Evolutionary conservation across 2,113 vertebrate species (phyloP).

Genomic region (Atherinomorus stipes): DNA sequence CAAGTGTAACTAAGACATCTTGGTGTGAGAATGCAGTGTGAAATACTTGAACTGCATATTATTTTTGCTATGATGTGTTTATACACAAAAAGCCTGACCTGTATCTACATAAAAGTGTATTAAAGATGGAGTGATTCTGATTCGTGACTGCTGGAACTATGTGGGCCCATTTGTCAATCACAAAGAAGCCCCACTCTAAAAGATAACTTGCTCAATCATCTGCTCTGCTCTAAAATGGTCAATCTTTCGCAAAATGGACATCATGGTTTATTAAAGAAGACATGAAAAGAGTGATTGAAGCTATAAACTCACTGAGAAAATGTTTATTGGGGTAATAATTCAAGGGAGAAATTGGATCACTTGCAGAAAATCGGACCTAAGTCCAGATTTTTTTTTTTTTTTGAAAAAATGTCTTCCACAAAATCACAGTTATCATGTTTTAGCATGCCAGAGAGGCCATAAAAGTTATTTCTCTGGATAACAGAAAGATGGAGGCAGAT

Average conservation of each 20-base stretch:
- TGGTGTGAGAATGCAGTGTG: background rate
- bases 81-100: background rate
- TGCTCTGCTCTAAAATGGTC: too few species aligned
- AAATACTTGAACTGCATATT: conserved; percentile 21
- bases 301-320: too few species aligned
- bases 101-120: background rate
- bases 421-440: background rate
- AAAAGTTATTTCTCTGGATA: conserved; percentile 20
- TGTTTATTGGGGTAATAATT: too few species aligned
- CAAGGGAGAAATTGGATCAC: too few species aligned
- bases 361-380: too few species aligned
- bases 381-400: too few species aligned
- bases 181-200: too few species aligned
- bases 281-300: too few species aligned
- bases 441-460: conserved; percentile 2
- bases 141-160: background rate
- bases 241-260: too few species aligned
- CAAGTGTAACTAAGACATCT: conserved; percentile 25
- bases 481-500: background rate
- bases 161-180: background rate
- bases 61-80: conserved; percentile 12
- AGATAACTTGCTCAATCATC: too few species aligned
- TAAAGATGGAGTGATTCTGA: background rate
- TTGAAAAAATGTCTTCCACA: background rate
- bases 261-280: too few species aligned